Evolutionary conservation across 2,888 invertebrate species (phyloP).

Genomic region (Diploptera punctata): DNA sequence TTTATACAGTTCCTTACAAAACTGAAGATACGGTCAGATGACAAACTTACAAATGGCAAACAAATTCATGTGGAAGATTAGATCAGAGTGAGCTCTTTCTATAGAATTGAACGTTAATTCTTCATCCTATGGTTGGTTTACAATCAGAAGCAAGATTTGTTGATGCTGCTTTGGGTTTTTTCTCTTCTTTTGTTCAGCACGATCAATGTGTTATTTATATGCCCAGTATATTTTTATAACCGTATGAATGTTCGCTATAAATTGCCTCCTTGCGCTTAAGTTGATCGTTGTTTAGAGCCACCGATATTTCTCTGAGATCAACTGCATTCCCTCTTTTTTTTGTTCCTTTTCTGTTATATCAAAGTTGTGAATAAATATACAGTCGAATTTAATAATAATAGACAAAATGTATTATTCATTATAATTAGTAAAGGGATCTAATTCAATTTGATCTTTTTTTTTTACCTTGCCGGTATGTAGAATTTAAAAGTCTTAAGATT

Average conservation of each 20-base stretch:
- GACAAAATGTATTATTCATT: too few species aligned
- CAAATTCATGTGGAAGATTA: background rate
- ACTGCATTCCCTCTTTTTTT: background rate
- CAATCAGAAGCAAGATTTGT: background rate
- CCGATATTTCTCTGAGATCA: background rate
- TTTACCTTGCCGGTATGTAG: too few species aligned
- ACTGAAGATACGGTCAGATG: too few species aligned
- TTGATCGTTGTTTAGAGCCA: background rate
- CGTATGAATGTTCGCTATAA: constrained; percentile 3
- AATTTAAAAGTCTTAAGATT: too few species aligned
- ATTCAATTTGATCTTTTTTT: too few species aligned
- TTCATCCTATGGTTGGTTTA: background rate
- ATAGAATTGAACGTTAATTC: background rate
- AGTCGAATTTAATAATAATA: too few species aligned
- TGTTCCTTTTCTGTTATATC: too few species aligned
- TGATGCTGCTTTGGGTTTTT: background rate
- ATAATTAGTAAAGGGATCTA: too few species aligned
- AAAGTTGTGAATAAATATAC: too few species aligned
- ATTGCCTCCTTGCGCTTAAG: background rate
- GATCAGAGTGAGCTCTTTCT: background rate
- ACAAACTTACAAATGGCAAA: background rate
- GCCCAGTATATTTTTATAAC: background rate
- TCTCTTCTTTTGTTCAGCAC: background rate
- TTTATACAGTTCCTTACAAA: too few species aligned
- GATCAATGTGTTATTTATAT: background rate